Conservation (phyloP, 2,888 invertebrate species). For the Dusona sp. region DNA sequence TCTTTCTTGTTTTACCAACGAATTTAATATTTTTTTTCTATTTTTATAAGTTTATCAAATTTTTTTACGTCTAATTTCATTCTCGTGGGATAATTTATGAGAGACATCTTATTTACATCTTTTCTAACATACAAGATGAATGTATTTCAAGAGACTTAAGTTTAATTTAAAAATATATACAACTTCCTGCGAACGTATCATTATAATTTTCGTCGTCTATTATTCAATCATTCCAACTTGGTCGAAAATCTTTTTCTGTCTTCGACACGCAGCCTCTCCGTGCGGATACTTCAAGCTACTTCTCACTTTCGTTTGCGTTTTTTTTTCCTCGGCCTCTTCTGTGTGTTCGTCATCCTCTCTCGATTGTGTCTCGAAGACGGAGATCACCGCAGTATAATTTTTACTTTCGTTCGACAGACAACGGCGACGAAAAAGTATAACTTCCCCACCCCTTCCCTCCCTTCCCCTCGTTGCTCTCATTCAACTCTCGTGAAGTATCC, state of each 20-base stretch:
- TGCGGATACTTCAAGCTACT: not conserved
- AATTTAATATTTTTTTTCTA: not conserved
- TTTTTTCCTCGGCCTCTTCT: not conserved
- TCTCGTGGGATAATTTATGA: not conserved
- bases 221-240: not conserved
- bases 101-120: not conserved
- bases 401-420: constrained; percentile 69
- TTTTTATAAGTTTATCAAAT: not conserved
- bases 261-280: not conserved
- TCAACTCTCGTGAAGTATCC: constrained; percentile 47
- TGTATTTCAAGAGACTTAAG: not conserved
- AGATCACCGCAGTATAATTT: constrained; percentile 59
- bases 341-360: constrained; percentile 22
- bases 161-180: not conserved
- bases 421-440: constrained; percentile 57
- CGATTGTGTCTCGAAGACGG: constrained; percentile 30
- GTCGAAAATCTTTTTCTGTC: not conserved
- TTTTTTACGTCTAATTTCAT: not conserved
- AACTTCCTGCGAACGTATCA: not conserved
- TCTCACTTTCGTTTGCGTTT: constrained; percentile 31
- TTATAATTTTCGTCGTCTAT: not conserved
- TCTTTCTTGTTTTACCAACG: not conserved
- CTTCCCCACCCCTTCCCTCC: not conserved
- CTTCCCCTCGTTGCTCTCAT: constrained; percentile 28
- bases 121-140: not conserved